Evolutionary conservation across 2,888 invertebrate species (phyloP), one percentile per base, ranked within the genome.

Genomic region (Rotaria magnacalcarata): DNA sequence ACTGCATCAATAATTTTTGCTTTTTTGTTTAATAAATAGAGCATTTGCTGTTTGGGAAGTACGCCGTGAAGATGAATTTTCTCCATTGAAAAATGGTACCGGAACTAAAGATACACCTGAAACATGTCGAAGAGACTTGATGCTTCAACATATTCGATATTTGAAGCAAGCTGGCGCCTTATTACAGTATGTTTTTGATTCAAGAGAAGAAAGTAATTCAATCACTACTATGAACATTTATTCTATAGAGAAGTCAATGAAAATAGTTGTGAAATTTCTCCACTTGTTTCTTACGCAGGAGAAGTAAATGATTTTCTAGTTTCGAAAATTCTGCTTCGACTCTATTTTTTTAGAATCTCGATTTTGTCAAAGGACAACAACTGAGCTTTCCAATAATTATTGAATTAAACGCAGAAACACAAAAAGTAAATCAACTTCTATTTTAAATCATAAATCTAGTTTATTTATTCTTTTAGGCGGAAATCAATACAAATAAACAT

Each of bases 21-120:
- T 34, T 34, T 54, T 54, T 21, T 10, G 14, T 84, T 86, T 52
- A 11, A 14, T 43, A 7, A 19, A 47, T 87, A 92, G 92, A 88
- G 94, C 94, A 89, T 95, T 99, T 89, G 96, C 95, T 21, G 95
- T 96, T 11, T 95, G 97, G 94, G 91, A 91, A 87, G 96, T 98
- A 92, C 95, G 94, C 0, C 93, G 98, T 84, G 94, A 95, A 88
- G 94, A 95, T 87, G 99, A 99, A 90, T 99, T 99, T 90, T 96
- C 97, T 89, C 97, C 98, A 0, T 91, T 99, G 88, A 99, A 99
- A 90, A 99, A 99, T 91, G 94, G 94, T 67, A 95, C 95, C 90
- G 97, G 98, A 91, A 96, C 96, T 87, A 86, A 86, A 75, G 86
- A 86, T n/a, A 85, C 86, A 16, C 95, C 98, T 0, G 94, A 94